Evolutionary conservation across 2,113 vertebrate species (phyloP), one percentile per base, ranked within the genome.

Genomic region (Platichthys stellatus): DNA sequence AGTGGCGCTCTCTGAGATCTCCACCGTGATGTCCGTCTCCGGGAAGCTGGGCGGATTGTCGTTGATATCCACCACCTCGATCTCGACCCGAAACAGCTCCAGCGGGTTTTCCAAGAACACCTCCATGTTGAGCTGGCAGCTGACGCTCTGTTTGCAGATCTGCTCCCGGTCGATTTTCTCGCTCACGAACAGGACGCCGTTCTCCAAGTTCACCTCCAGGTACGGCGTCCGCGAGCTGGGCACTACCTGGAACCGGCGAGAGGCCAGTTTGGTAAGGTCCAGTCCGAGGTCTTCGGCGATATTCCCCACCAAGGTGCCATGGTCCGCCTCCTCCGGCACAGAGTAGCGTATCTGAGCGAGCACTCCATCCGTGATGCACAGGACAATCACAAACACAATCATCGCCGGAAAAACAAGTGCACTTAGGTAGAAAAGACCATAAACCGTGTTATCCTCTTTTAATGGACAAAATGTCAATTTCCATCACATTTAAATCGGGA

Each of bases 211-310:
- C 84, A 99, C 96, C 86, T 97, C 97, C 94, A 99, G 91, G 89
- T 98, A 97, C 57, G 98, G 97, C 69, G 95, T 95, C 72, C 97
- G 93, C 0, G 98, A 99, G 86, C 95, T 96, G 74, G 97, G 96
- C 86, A 96, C 97, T 56, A 97, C 96, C 89, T 99, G 98, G 88
- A 99, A 99, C 54, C 96, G 94, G 78, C 97, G 96, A 63, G 97
- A 95, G 24, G 96, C 96, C 93, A 98, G 95, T 94, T 99, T 98
- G 86, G 97, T 99, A 85, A 99, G 95, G 96, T 99, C 98, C 96
- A 99, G 95, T 73, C 98, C 96, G 94, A 99, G 93, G 88, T 99
- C 98, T 93, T 98, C 97, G 20, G 98, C 98, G 80, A 99, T 98
- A 92, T 99, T 99, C 72, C 98, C 98, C 95, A 99, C 97, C 89